Percentiles rank a stretch among this genome's conserved stretches.
phyloP scores from a whole-genome alignment of 2,113 vertebrate genomes.

The Stegostoma tigrinum region DNA sequence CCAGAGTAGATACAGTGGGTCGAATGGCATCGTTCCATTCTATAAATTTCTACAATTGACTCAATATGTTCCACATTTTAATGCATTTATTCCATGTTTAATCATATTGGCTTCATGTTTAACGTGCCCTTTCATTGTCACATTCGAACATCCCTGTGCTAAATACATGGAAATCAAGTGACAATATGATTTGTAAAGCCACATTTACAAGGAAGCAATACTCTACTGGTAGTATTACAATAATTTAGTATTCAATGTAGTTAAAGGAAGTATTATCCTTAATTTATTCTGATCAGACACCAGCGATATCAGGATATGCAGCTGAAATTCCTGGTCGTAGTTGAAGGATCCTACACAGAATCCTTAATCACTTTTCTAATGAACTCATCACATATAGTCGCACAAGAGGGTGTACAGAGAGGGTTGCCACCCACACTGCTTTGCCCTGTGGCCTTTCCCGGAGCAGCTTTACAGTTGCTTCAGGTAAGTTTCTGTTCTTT shows the following conservation, averaged over 20 bases:
- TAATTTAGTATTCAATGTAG: neutral
- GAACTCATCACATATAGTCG: neutral
- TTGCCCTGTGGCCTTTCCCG: slow-evolving; percentile 37
- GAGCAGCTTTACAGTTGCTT: slow-evolving; percentile 35
- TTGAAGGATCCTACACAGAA: slow-evolving; percentile 12
- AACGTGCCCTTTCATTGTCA: neutral
- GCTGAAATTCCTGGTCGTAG: slow-evolving; percentile 29
- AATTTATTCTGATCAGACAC: neutral
- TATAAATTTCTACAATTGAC: neutral
- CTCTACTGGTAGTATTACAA: neutral
- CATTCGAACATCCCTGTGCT: neutral
- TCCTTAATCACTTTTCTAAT: slow-evolving; percentile 35
- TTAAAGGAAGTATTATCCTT: neutral
- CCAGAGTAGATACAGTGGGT: neutral
- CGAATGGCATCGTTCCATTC: neutral
- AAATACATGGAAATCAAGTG: neutral
- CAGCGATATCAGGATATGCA: neutral
- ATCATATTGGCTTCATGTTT: neutral
- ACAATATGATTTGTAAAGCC: neutral
- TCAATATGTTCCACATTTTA: neutral
- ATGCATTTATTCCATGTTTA: neutral
- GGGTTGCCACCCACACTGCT: slow-evolving; percentile 38
- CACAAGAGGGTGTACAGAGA: slow-evolving; percentile 15
- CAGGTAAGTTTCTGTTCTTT: slow-evolving; percentile 24
- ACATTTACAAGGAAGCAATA: neutral